phyloP scores from a whole-genome alignment of 2,797 vertebrate species.

The Gobionotothen gibberifrons region DNA sequence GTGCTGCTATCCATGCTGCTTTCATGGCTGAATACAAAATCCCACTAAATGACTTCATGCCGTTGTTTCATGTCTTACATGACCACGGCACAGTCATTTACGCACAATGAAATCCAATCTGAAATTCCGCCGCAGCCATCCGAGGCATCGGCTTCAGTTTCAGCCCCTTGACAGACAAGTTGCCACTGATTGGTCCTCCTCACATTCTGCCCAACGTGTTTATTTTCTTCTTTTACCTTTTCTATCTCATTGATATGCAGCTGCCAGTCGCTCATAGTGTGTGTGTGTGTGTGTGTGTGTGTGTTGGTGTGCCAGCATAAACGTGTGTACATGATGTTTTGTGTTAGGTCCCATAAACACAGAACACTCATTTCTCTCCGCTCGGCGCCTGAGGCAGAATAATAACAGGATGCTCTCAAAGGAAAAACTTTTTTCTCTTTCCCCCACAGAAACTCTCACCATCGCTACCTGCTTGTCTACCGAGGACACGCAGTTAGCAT shows the following conservation, averaged over 20 bases:
- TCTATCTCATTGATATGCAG: slow-evolving; percentile 59
- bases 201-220: slow-evolving; percentile 53
- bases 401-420: slow-evolving; percentile 72
- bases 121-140: slow-evolving; percentile 23
- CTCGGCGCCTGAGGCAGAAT: slow-evolving; percentile 67
- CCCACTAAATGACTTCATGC: background rate
- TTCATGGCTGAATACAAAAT: background rate
- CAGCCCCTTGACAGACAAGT: slow-evolving; percentile 36
- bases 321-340: slow-evolving; percentile 51
- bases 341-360: slow-evolving; percentile 68
- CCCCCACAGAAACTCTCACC: slow-evolving; percentile 39
- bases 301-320: slow-evolving; percentile 4
- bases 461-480: slow-evolving; percentile 22
- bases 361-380: slow-evolving; percentile 64
- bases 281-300: slow-evolving; percentile 6
- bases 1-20: background rate
- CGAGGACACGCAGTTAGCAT: slow-evolving; percentile 31
- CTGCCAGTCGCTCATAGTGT: slow-evolving; percentile 38
- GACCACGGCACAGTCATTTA: slow-evolving; percentile 7
- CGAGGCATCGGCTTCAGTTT: slow-evolving; percentile 38
- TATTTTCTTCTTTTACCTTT: slow-evolving; percentile 51
- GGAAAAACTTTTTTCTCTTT: slow-evolving; percentile 44
- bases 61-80: background rate
- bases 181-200: slow-evolving; percentile 46
- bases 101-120: slow-evolving; percentile 3